A percentile compares a stretch with the other conserved stretches of the same genome.
phyloP scores from a whole-genome alignment of 1,140 invertebrate species.

The Apis cerana region DNA sequence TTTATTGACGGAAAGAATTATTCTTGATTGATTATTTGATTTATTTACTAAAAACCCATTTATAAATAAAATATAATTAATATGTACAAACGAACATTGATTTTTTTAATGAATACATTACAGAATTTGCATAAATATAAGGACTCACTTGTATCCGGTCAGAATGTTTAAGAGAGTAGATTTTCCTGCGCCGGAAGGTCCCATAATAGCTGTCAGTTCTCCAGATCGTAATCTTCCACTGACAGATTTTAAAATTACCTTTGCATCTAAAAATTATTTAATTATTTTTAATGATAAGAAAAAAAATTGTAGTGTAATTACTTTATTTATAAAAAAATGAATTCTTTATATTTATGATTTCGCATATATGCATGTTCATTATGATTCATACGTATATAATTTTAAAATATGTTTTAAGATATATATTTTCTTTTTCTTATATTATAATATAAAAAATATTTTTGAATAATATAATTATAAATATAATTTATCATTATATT shows the following conservation, averaged over 20 bases:
- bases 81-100: background rate
- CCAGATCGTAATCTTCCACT: conserved; percentile 91
- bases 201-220: conserved; percentile 96
- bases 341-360: too few relatives aligned
- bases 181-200: conserved; percentile 95
- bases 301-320: too few relatives aligned
- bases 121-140: conserved; percentile 4
- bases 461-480: background rate
- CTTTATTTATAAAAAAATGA: too few relatives aligned
- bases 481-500: background rate
- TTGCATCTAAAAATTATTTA: conserved; percentile 84
- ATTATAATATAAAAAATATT: too few relatives aligned
- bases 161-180: conserved; percentile 94
- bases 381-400: background rate
- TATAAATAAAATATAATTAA: background rate
- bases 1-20: conserved; percentile 7
- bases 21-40: too few relatives aligned
- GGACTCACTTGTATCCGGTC: conserved; percentile 91
- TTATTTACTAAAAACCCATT: background rate
- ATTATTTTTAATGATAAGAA: too few relatives aligned
- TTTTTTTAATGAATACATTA: background rate
- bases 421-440: too few relatives aligned
- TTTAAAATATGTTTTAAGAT: background rate
- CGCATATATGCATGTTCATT: too few relatives aligned
- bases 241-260: conserved; percentile 91